Base-by-base conservation (phyloP, 1,140 invertebrate species). In the Hypothenemus hampei region DNA sequence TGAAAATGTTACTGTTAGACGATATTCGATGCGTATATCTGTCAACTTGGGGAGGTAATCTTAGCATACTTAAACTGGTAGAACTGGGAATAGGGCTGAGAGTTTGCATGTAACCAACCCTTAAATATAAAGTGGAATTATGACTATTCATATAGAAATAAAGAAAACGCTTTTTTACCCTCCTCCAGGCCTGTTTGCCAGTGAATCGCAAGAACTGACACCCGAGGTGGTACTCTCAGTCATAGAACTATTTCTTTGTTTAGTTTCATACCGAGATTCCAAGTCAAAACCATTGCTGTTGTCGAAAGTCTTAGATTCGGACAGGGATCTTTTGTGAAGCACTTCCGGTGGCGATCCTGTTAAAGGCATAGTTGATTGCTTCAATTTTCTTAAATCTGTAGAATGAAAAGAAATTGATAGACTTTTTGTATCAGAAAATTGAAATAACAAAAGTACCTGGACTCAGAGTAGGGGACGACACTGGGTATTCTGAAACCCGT, bases 31-130 rank as follows among this genome's bases (percentile, higher is more conserved):
- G 64, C 22, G 73, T 72, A 6, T 73, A 59, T 39, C 72, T 64
- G 10, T 72, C 66, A 3, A 72, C 20, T 35, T 70, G 53, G 47
- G 37, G 16, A n/a, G 63, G 43, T 8, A 66, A 61, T 56, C 67
- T 69, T 47, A 71, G 62, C 35, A 69, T 72, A 39, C 69, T 64
- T 51, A 82, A 67, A 69, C 80, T 85, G 39, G 84, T 84, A 54
- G 85, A 83, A 71, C 87, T 90, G 1, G 86, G 85, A 64, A 90
- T 87, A 1, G 88, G 87, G 73, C 87, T 90, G n/a, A 90, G 73
- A 10, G 84, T 87, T 64, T 82, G 77, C 54, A 82, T 77, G 63
- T 81, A 77, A 7, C 33, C 55, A 50, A 85, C 83, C 46, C 82
- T 84, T 63, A 48, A 74, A 43, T 35, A 13, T 58, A n/a, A n/a